Conservation (phyloP, 2,113 vertebrate genomes). For the Chloroceryle aenea region DNA sequence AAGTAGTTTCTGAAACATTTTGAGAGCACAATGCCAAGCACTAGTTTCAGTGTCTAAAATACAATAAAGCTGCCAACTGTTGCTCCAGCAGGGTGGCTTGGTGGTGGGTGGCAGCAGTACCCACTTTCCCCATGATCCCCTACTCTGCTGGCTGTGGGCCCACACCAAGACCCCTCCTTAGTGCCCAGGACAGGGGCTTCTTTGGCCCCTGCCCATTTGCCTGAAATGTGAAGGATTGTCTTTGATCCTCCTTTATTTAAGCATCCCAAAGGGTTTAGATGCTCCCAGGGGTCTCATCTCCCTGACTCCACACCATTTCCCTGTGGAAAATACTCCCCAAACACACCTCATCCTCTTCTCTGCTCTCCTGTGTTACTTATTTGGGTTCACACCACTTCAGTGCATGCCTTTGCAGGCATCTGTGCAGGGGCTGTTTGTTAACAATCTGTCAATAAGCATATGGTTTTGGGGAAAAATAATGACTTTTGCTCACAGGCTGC, state of each 20-base stretch:
- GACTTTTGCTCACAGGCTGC: slow-evolving; percentile 6
- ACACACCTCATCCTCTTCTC: neutral
- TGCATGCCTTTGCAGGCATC: slow-evolving; percentile 66
- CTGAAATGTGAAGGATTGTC: neutral
- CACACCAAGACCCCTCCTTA: neutral
- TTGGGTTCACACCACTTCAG: slow-evolving; percentile 75
- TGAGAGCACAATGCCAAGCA: neutral
- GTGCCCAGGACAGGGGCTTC: accelerated
- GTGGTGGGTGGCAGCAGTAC: neutral
- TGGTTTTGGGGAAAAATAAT: neutral
- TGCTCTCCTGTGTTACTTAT: slow-evolving; percentile 51
- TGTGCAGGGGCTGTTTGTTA: slow-evolving; percentile 76
- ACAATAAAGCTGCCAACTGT: neutral
- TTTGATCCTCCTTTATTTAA: neutral
- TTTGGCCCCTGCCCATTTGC: neutral
- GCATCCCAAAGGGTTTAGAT: neutral
- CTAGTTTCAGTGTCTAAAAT: neutral
- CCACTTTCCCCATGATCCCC: neutral
- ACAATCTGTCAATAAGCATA: slow-evolving; percentile 78
- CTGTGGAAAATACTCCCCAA: neutral
- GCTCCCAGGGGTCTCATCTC: neutral
- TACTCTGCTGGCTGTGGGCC: neutral
- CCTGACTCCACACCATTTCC: accelerated
- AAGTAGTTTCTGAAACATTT: neutral
- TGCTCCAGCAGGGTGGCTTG: accelerated